Evolutionary conservation across 2,113 vertebrate species (phyloP).

Genomic region (Nycticebus coucang): DNA sequence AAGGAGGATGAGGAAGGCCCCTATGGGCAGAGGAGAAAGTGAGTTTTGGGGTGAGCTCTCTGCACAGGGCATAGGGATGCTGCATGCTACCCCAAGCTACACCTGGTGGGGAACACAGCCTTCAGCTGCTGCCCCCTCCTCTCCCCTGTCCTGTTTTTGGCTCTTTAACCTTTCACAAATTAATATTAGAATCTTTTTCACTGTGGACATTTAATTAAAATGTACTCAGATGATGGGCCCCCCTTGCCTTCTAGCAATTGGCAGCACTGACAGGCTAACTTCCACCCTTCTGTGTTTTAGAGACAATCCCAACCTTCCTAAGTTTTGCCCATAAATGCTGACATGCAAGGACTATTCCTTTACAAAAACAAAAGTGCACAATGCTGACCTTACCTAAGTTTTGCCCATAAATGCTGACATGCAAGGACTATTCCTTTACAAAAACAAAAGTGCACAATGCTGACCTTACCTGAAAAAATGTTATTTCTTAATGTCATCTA

Average conservation of each 20-base stretch:
- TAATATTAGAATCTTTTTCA: neutral
- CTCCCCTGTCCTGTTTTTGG: neutral
- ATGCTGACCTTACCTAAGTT: neutral
- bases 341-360: too few species aligned
- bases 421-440: too few species aligned
- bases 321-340: neutral
- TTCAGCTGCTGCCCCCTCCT: accelerated
- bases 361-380: neutral
- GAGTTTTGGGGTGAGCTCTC: neutral
- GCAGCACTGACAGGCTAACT: accelerated
- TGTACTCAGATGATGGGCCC: neutral
- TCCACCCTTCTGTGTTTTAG: neutral
- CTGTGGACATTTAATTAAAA: accelerated
- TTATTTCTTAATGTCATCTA: neutral
- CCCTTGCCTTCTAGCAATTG: neutral
- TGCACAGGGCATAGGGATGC: neutral
- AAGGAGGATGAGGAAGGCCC: neutral
- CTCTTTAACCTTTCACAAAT: neutral
- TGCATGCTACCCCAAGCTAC: too few species aligned
- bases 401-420: neutral
- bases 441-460: neutral
- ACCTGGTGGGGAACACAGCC: neutral
- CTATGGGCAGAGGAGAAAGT: neutral
- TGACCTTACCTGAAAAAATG: accelerated
- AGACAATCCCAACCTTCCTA: neutral